A percentile compares a stretch with the other conserved stretches of the same genome.
These are phyloP conservation scores for Brachynemurus nebulosus DNA, from an alignment of 2,888 invertebrate genomes.

Conservation along the genomic window DNA sequence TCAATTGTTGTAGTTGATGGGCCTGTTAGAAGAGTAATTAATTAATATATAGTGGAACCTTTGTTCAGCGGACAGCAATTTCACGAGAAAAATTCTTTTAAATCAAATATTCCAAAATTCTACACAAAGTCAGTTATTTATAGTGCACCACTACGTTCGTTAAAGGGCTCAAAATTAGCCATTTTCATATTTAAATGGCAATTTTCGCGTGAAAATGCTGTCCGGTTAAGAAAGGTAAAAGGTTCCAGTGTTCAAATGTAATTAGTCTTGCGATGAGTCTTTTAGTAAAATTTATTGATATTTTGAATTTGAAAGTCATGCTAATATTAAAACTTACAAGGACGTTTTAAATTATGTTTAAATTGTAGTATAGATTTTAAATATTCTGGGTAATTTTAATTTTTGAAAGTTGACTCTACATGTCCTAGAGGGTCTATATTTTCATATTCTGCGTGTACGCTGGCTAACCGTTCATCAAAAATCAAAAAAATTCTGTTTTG, in stretches of 20 bases:
- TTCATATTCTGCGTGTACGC: too few relatives aligned
- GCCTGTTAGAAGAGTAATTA: slow-evolving; percentile 13
- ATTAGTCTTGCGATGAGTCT: neutral
- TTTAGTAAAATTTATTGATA: neutral
- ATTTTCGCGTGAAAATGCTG: neutral
- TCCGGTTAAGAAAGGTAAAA: neutral
- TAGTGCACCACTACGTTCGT: neutral
- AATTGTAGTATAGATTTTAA: too few relatives aligned
- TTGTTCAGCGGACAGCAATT: too few relatives aligned
- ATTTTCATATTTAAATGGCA: too few relatives aligned
- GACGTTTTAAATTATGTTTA: too few relatives aligned
- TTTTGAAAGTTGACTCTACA: too few relatives aligned
- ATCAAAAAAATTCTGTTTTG: too few relatives aligned
- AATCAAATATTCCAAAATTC: neutral
- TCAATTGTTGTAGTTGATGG: slow-evolving; percentile 28
- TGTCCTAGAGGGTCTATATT: too few relatives aligned
- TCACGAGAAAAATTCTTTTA: too few relatives aligned
- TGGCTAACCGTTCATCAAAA: too few relatives aligned
- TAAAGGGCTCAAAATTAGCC: neutral
- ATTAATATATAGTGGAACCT: neutral
- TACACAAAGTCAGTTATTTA: neutral
- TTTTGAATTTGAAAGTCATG: neutral
- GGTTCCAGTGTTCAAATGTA: neutral
- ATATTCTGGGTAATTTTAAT: too few relatives aligned
- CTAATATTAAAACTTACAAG: too few relatives aligned